Evolutionary conservation across 2,797 vertebrate species (phyloP).

Genomic region (Argentina silus): DNA sequence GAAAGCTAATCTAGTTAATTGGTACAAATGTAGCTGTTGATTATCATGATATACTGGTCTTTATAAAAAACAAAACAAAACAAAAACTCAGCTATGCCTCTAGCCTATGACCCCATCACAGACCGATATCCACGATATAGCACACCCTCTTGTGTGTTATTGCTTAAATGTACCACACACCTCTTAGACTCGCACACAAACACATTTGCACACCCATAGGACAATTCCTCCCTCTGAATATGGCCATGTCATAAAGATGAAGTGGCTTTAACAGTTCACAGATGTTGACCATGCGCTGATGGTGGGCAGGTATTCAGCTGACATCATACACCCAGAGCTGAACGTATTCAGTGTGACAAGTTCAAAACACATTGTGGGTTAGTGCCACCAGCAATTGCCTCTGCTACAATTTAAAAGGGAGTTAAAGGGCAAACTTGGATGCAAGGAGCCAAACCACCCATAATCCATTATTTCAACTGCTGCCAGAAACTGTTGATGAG

Average conservation of each 20-base stretch:
- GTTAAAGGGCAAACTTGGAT: constrained; percentile 52
- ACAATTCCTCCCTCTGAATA: constrained; percentile 18
- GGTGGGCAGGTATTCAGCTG: constrained; percentile 75
- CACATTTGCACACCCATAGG: background rate
- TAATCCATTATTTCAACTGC: constrained; percentile 40
- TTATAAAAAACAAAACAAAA: background rate
- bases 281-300: constrained; percentile 67
- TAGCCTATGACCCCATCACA: background rate
- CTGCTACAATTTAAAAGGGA: background rate
- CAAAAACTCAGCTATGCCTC: background rate
- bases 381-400: background rate
- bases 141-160: too few relatives aligned
- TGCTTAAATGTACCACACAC: background rate
- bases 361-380: background rate
- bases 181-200: constrained; percentile 44
- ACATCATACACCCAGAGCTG: constrained; percentile 60
- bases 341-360: constrained; percentile 27
- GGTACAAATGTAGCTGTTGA: too few relatives aligned
- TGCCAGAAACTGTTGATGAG: constrained; percentile 18
- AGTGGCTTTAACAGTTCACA: constrained; percentile 76
- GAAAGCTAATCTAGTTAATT: too few relatives aligned
- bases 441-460: constrained; percentile 44
- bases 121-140: too few relatives aligned
- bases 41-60: too few relatives aligned
- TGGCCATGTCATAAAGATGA: constrained; percentile 62